Conservation (phyloP, 2,113 vertebrate species). For the Carassius auratus region DNA sequence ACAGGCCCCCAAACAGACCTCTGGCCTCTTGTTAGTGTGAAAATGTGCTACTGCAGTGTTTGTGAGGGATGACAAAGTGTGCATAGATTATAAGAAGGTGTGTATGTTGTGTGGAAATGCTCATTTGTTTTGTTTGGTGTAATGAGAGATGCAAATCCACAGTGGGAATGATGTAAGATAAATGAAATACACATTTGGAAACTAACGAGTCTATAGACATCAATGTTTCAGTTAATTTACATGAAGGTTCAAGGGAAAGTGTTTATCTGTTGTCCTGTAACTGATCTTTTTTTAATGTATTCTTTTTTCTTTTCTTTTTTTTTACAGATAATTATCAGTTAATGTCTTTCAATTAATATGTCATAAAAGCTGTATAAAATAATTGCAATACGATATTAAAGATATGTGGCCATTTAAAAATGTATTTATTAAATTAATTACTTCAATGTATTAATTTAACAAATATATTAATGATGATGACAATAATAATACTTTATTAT, state of each 20-base stretch:
- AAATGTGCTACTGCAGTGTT: not conserved
- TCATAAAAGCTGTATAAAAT: not conserved
- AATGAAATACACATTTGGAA: not conserved
- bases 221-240: not conserved
- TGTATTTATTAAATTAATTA: not conserved
- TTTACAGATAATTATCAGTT: not conserved
- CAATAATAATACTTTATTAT: not conserved
- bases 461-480: not conserved
- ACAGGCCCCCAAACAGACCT: conserved; percentile 29
- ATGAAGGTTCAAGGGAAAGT: not conserved
- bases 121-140: not conserved
- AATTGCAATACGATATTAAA: not conserved
- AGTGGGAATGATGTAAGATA: not conserved
- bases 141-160: not conserved
- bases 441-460: not conserved
- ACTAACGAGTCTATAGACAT: not conserved
- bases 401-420: not conserved
- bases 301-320: not conserved
- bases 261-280: not conserved
- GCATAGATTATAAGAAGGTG: not conserved
- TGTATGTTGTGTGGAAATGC: not conserved
- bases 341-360: not conserved
- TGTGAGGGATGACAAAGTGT: not conserved
- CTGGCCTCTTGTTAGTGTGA: not conserved
- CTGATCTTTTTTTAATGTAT: not conserved